Evolutionary conservation across 2,888 invertebrate species (phyloP), one percentile per base, ranked within the genome.

Genomic region (Esperia sulphurella): DNA sequence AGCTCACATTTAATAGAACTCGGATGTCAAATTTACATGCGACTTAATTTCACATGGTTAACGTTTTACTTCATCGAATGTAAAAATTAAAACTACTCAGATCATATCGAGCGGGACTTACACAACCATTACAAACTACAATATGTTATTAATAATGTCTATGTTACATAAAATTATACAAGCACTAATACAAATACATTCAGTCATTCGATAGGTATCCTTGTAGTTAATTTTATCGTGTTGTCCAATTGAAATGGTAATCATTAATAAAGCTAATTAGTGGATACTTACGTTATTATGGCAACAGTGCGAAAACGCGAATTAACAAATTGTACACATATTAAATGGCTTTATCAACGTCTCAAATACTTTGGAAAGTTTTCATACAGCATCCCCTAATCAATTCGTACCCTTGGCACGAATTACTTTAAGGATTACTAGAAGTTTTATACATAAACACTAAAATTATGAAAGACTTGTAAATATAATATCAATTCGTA

Each of bases 171-270:
- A 64, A 61, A 21, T 5, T 60, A 62, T 63, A 65, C 65, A 72
- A 75, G 69, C 66, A 73, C 73, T 66, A 68, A 63, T 80, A 78
- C 74, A 70, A n/a, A n/a, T 82, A 82, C 79, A 81, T 63, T 79
- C 79, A 82, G 79, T 77, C 79, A 64, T 65, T 71, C 66, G 57
- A 66, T 66, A 58, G 57, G 51, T 65, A 60, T 28, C 57, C 48
- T 49, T 59, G 13, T 21, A 41, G n/a, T 29, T 37, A 29, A 14
- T 4, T 31, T 33, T 37, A 48, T 43, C 50, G 52, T 52, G 57
- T 41, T 45, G 54, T 60, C 53, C 59, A 56, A 58, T 57, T 52
- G 49, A 42, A 52, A 59, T 54, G 51, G 54, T 48, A 14, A 37
- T 21, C 21, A 21, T 21, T 55, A 53, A 54, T 58, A 61, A 53